Evolutionary conservation across 1,140 invertebrate species (phyloP), one percentile per base, ranked within the genome.

Genomic region (Lordiphosa mommai): DNA sequence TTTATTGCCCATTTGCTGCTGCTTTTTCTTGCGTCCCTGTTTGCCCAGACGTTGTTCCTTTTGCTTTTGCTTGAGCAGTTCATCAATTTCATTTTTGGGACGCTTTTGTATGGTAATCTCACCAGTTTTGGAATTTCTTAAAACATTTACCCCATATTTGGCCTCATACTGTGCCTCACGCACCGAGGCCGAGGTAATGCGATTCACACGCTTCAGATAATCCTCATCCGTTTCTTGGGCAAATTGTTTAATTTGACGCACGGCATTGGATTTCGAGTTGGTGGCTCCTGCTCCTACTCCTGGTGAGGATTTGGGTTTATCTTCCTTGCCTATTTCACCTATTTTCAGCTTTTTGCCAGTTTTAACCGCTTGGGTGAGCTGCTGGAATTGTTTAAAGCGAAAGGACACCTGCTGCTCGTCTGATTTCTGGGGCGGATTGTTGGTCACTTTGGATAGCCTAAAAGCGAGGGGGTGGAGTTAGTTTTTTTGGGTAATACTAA

Each of bases 101-200:
- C 69, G 65, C 59, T 91, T 92, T 30, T 87, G 79, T 7, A 91
- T 14, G 4, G 89, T 88, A 16, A 92, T 87, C 20, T 88, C 53
- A 2, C 91, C 91, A 3, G 91, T 91, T 38, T 88, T 66, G 0
- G 82, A 47, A 73, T 92, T 87, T 9, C 91, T 71, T 37, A 91
- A 86, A 0, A 92, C 89, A 50, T 91, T 86, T 0, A 92, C 91
- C 12, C 88, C 88, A 53, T 89, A 92, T 46, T 92, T 92, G 2
- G 88, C 88, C 58, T 92, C 92, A 58, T 92, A 92, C 12, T 88
- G 82, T 2, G 91, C 89, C 64, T 92, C 91, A 7, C 90, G 89
- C 0, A 92, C 46, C 27, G 91, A 91, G 17, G 86, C 85, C 1
- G 89, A 61, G 1, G 91, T 91, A 33, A 91, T 91, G 33, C 82